Conservation (phyloP, 2,797 vertebrate genomes). For the Syngnathus acus region DNA sequence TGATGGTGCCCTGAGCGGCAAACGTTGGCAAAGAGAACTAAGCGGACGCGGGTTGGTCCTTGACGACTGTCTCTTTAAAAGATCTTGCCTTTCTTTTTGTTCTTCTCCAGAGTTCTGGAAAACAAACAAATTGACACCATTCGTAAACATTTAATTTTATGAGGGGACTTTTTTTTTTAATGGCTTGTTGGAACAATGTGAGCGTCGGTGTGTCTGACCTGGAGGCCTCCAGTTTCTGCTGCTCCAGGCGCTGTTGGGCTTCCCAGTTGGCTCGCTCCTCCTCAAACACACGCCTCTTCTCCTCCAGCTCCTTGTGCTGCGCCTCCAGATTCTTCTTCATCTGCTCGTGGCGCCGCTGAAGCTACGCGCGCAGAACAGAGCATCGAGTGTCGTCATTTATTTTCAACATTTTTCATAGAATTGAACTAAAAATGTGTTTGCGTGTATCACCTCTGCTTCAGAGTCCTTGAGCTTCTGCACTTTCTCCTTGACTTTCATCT, state of each 20-base stretch:
- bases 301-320: slow-evolving; percentile 93
- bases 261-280: slow-evolving; percentile 93
- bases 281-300: slow-evolving; percentile 91
- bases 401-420: too few relatives aligned
- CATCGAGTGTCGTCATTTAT: neutral
- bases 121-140: neutral
- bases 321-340: slow-evolving; percentile 99
- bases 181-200: neutral
- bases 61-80: slow-evolving; percentile 77
- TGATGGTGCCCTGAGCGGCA: slow-evolving; percentile 79
- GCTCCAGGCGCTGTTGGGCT: slow-evolving; percentile 88
- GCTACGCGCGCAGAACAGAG: slow-evolving; percentile 52
- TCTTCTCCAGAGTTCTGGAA: slow-evolving; percentile 96
- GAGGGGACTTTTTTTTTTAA: neutral
- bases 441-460: slow-evolving; percentile 87
- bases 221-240: slow-evolving; percentile 85
- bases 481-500: slow-evolving; percentile 99
- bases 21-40: slow-evolving; percentile 80
- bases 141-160: neutral
- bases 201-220: slow-evolving; percentile 59
- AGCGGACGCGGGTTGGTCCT: slow-evolving; percentile 61
- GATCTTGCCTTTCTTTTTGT: slow-evolving; percentile 99
- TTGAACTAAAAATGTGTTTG: neutral
- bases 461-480: slow-evolving; percentile 98
- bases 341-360: slow-evolving; percentile 92